Evolutionary conservation across 2,888 invertebrate genomes (phyloP).

Genomic region (Harmothoe impar): DNA sequence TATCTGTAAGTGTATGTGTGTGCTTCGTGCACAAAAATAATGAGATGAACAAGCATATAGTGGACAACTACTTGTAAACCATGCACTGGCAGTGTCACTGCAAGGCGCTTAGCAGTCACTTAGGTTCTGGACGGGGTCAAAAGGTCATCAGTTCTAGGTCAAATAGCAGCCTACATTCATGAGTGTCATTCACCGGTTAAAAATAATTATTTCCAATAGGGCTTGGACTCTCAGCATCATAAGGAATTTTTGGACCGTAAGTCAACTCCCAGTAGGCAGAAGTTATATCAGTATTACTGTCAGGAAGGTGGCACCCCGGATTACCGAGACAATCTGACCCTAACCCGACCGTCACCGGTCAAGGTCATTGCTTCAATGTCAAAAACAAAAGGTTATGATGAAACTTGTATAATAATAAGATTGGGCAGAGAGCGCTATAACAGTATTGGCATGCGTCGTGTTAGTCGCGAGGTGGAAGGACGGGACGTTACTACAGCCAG

Average conservation of each 20-base stretch:
- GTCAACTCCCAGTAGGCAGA: not conserved
- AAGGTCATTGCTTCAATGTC: slow-evolving; percentile 20
- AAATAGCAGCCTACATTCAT: not conserved
- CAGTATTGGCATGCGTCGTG: slow-evolving; percentile 49
- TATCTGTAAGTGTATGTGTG: slow-evolving; percentile 17
- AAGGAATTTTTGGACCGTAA: slow-evolving; percentile 11
- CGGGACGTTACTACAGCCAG: not conserved
- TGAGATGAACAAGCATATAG: not conserved
- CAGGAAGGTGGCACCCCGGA: not conserved
- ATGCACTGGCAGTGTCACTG: slow-evolving; percentile 16
- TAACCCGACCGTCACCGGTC: not conserved
- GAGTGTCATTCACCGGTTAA: not conserved
- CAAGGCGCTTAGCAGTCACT: not conserved
- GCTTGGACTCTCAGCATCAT: slow-evolving; percentile 20
- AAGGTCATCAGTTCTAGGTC: not conserved
- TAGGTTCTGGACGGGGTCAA: slow-evolving; percentile 10
- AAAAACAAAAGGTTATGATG: not conserved
- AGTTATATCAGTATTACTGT: slow-evolving; percentile 45
- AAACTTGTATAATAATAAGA: not conserved
- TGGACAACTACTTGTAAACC: slow-evolving; percentile 16
- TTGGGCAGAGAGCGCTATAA: slow-evolving; percentile 12
- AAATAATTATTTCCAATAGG: slow-evolving; percentile 26
- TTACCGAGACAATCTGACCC: not conserved
- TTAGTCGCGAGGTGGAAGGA: not conserved
- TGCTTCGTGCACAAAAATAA: slow-evolving; percentile 13